Evolutionary conservation across 2,888 invertebrate genomes (phyloP).

Genomic region (Ichneumon xanthorius): DNA sequence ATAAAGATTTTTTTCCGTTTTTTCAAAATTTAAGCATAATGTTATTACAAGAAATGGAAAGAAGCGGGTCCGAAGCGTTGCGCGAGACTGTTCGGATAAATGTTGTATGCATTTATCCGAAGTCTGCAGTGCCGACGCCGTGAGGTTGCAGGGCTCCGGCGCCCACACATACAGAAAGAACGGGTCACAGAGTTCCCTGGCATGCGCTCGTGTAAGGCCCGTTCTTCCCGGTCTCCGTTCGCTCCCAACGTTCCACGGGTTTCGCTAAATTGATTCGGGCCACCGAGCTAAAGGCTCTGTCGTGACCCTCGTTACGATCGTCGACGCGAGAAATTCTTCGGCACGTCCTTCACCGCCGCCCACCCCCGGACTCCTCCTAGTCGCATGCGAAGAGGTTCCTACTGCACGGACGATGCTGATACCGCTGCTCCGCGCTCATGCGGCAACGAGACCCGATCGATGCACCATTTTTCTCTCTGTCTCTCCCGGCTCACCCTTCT

Average conservation of each 20-base stretch:
- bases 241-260: slow-evolving; percentile 67
- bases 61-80: neutral
- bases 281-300: slow-evolving; percentile 75
- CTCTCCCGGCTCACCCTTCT: neutral
- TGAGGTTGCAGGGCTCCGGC: neutral
- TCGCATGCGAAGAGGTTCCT: slow-evolving; percentile 10
- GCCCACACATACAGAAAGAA: slow-evolving; percentile 24
- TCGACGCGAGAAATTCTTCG: slow-evolving; percentile 68
- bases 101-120: neutral
- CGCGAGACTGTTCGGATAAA: neutral
- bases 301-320: slow-evolving; percentile 72
- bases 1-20: too few relatives aligned
- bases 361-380: slow-evolving; percentile 25
- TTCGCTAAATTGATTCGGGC: slow-evolving; percentile 80
- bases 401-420: slow-evolving; percentile 10
- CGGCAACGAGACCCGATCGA: slow-evolving; percentile 55
- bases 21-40: neutral
- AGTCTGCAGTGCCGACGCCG: slow-evolving; percentile 3
- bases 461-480: slow-evolving; percentile 56
- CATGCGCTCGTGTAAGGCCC: slow-evolving; percentile 45
- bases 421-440: slow-evolving; percentile 5
- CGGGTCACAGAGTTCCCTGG: slow-evolving; percentile 60
- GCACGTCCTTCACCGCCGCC: slow-evolving; percentile 64
- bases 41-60: neutral
- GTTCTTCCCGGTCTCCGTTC: slow-evolving; percentile 54